phyloP scores from a whole-genome alignment of 2,797 vertebrate species.

The Sebastes flavidus region DNA sequence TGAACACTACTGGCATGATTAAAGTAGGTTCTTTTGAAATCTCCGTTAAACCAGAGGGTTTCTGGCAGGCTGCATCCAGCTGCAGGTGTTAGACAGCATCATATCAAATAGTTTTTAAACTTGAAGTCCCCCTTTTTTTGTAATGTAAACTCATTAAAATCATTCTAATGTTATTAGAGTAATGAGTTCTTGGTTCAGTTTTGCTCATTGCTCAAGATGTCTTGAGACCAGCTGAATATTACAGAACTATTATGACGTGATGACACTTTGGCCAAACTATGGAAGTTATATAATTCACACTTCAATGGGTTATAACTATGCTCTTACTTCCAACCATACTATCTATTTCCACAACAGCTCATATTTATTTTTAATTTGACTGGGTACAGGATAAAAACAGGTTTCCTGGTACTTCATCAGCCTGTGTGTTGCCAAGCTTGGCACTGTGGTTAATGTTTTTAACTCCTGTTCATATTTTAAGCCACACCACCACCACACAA shows the following conservation, averaged over 20 bases:
- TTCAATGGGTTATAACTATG: background rate
- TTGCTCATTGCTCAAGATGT: background rate
- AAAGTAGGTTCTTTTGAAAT: conserved; percentile 32
- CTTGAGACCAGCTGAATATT: background rate
- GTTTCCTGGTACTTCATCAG: conserved; percentile 9
- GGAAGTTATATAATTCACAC: background rate
- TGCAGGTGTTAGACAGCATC: conserved; percentile 45
- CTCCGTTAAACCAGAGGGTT: conserved; percentile 24
- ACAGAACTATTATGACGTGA: background rate
- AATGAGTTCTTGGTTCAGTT: background rate
- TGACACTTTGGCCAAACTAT: background rate
- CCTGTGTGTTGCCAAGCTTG: conserved; percentile 13
- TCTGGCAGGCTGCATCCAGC: conserved; percentile 25
- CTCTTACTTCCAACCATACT: background rate
- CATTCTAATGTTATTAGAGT: background rate
- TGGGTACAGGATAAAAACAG: conserved; percentile 5
- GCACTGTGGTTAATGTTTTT: conserved; percentile 20
- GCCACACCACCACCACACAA: conserved; percentile 15
- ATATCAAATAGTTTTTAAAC: background rate
- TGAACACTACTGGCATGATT: conserved; percentile 24
- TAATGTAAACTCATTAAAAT: conserved; percentile 7
- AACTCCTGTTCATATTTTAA: conserved; percentile 32
- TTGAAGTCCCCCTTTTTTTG: conserved; percentile 9
- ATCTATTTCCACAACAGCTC: background rate
- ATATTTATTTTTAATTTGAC: conserved; percentile 9